Base-by-base conservation (phyloP, 2,888 invertebrate species). In the Eupithecia tripunctaria region DNA sequence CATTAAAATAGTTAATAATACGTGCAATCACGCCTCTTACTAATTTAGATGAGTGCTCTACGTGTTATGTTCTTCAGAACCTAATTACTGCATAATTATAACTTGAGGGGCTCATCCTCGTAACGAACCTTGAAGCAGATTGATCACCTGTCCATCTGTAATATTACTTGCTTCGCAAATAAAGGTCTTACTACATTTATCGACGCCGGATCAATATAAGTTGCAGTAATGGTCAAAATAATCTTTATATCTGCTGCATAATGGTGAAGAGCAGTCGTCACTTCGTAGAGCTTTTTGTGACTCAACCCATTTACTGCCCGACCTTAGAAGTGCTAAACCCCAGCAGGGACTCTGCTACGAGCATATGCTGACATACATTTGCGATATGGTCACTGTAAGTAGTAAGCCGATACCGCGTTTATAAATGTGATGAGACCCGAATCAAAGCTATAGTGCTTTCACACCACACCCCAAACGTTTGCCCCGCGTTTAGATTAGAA, bases 401-500 rank as follows among this genome's bases (percentile, higher is more conserved):
- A 21, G 10, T 21, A 51, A 56, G 14, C 25, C 14, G 56, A 56
- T 25, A 25, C 56, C 56, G 56, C 56, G 25, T 25, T 25, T 56
- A 56, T 56, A 56, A 56, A 56, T 51, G 51, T 51, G 8, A 51
- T 56, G 14, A 25, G 56, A 56, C 21, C 56, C 25, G 70, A 67
- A 63, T 65, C 64, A 76, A 72, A 73, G 75, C 76, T 82, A 82
- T 77, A 81, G 75, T 82, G 83, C 88, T 88, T 88, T 88, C 88
- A 82, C 85, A n/a, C 82, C 82, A 83, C 84, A 80, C 82, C 81
- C 80, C 79, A 72, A 70, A 62, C 80, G 78, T 83, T 83, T 82
- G 84, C 83, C 80, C 85, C 84, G 86, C 84, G 84, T 88, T 88
- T 86, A 88, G 86, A 90, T 90, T 86, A 87, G 85, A 89, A 88